phyloP scores from a whole-genome alignment of 2,888 invertebrate genomes.

The Orthonychiurus folsomi region DNA sequence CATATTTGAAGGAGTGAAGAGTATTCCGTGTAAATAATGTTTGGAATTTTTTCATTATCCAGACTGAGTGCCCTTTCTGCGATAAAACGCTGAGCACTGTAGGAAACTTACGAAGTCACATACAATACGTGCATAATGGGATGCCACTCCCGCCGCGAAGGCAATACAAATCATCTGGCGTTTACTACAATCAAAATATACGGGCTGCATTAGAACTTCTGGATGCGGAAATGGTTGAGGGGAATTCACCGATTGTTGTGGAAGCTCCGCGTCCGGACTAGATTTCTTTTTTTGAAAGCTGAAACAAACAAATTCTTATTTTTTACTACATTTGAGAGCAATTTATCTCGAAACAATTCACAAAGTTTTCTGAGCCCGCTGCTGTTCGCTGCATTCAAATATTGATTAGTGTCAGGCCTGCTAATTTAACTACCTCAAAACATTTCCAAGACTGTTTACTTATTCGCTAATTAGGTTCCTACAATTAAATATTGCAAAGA shows the following conservation, averaged over 20 bases:
- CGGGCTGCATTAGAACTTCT: neutral
- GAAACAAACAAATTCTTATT: too few species aligned
- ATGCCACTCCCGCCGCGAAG: neutral
- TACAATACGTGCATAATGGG: neutral
- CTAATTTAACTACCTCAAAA: too few species aligned
- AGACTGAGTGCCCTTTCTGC: constrained; percentile 26
- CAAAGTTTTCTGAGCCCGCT: too few species aligned
- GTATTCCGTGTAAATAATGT: neutral
- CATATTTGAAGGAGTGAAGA: neutral
- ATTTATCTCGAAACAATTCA: too few species aligned
- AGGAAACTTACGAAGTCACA: constrained; percentile 19
- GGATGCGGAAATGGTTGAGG: neutral
- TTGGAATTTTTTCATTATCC: neutral
- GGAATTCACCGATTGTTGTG: neutral
- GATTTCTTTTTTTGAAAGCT: too few species aligned
- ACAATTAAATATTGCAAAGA: too few species aligned
- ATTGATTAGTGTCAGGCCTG: too few species aligned
- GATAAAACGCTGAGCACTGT: constrained; percentile 33
- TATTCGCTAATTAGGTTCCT: too few species aligned
- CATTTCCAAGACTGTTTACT: too few species aligned
- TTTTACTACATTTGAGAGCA: too few species aligned
- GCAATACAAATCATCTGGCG: neutral
- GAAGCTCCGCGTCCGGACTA: too few species aligned
- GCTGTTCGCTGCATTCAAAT: too few species aligned
- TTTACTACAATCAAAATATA: neutral